These are phyloP conservation scores for Cyanoramphus novaezelandiae DNA, from an alignment of 2,113 vertebrate genomes.

Conservation along the genomic window DNA sequence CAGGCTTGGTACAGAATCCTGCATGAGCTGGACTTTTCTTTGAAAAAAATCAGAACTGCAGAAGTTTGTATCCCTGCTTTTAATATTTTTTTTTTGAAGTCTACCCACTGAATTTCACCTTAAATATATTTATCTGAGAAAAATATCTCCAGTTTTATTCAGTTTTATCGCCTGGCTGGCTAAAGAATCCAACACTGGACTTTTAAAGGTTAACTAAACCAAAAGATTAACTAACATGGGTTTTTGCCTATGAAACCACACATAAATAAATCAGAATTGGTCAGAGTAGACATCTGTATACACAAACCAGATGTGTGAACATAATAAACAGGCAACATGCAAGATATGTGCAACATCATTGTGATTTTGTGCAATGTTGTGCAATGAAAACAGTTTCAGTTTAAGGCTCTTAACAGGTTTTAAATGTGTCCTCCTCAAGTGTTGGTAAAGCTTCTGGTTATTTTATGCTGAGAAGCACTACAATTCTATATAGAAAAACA, in stretches of 20 bases:
- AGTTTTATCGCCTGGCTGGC: background rate
- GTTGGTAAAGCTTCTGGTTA: background rate
- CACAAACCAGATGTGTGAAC: background rate
- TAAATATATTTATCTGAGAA: background rate
- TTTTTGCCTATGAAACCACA: background rate
- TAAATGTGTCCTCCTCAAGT: background rate
- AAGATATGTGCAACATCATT: background rate
- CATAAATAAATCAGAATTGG: background rate
- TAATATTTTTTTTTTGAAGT: background rate
- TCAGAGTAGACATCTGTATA: background rate
- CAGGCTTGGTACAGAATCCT: background rate
- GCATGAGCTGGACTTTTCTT: background rate
- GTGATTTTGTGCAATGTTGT: background rate
- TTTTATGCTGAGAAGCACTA: background rate
- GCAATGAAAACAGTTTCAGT: background rate
- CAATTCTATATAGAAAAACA: background rate
- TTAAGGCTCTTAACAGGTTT: background rate
- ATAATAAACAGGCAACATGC: background rate
- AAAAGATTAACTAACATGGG: background rate
- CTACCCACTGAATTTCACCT: background rate
- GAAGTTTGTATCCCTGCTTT: background rate
- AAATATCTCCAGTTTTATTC: background rate
- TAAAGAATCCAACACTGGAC: background rate
- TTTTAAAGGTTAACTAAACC: background rate
- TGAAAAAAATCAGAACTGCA: background rate